Percentiles rank a stretch among this genome's conserved stretches.
Conservation (phyloP, 2,113 vertebrate species). For the Bos javanicus region DNA sequence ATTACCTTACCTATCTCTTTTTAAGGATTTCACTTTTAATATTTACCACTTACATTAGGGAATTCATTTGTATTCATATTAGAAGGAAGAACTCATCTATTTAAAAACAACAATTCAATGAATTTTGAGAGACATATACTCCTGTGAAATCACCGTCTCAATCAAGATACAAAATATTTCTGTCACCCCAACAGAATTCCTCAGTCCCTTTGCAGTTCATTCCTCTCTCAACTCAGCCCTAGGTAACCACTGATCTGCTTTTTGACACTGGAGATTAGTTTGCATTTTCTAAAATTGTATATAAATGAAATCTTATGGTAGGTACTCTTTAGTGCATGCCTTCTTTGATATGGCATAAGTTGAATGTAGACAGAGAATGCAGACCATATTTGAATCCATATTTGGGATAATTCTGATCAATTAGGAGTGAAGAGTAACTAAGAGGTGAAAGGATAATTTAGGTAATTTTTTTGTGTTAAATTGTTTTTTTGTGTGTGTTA, state of each 20-base stretch:
- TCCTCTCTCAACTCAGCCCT: background rate
- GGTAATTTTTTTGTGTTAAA: background rate
- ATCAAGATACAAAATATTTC: background rate
- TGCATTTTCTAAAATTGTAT: background rate
- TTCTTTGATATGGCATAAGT: background rate
- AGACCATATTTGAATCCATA: slow-evolving; percentile 18
- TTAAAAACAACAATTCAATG: background rate
- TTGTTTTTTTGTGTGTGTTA: too few species aligned
- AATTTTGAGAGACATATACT: background rate
- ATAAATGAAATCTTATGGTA: background rate
- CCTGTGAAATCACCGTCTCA: background rate
- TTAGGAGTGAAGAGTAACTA: background rate
- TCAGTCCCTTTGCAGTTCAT: background rate
- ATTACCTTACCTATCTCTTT: background rate
- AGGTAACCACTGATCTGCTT: background rate
- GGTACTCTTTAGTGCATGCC: background rate
- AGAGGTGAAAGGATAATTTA: slow-evolving; percentile 24
- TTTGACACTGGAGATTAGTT: background rate
- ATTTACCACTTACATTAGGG: background rate
- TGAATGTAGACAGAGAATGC: background rate
- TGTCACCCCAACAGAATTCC: background rate
- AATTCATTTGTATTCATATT: background rate
- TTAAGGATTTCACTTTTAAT: background rate
- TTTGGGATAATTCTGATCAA: slow-evolving; percentile 43
- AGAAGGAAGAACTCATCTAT: background rate